Conservation (phyloP, 2,888 invertebrate species). For the Eumacrocentrus americanus region DNA sequence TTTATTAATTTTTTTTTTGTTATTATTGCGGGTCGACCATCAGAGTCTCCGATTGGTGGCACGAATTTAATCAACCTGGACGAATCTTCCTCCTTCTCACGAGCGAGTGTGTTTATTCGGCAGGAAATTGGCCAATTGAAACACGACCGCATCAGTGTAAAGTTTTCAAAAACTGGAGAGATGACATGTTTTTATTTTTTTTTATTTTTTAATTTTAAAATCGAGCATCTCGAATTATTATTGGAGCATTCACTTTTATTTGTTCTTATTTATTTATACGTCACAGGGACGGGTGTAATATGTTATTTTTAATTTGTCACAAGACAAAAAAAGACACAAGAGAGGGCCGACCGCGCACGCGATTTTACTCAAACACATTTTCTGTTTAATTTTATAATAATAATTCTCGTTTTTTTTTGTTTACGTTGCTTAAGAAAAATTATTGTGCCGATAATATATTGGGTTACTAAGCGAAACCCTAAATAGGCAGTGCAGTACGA, state of each 20-base stretch:
- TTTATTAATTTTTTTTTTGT: background rate
- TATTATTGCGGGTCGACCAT: background rate
- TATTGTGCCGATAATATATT: slow-evolving; percentile 62
- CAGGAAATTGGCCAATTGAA: background rate
- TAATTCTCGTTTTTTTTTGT: slow-evolving; percentile 34
- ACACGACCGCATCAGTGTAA: slow-evolving; percentile 26
- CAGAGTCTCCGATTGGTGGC: background rate
- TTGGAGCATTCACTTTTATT: too few relatives aligned
- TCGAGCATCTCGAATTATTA: background rate
- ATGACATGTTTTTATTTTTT: background rate
- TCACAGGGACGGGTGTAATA: slow-evolving; percentile 7
- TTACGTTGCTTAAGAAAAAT: slow-evolving; percentile 61
- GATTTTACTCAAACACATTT: slow-evolving; percentile 32
- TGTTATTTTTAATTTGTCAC: background rate
- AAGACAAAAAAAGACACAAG: background rate
- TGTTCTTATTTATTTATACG: too few relatives aligned
- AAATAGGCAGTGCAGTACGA: slow-evolving; percentile 62
- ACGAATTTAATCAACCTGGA: slow-evolving; percentile 16
- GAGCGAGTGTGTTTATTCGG: too few relatives aligned
- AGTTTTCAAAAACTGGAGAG: slow-evolving; percentile 29
- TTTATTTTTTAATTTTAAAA: slow-evolving; percentile 5
- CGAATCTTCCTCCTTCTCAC: slow-evolving; percentile 2
- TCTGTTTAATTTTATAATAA: slow-evolving; percentile 15
- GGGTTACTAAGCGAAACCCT: slow-evolving; percentile 61
- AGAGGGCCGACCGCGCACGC: slow-evolving; percentile 23